A percentile compares a stretch with the other conserved stretches of the same genome.
Evolutionary conservation across 2,113 vertebrate genomes (phyloP).

Genomic region (Takifugu bimaculatus): DNA sequence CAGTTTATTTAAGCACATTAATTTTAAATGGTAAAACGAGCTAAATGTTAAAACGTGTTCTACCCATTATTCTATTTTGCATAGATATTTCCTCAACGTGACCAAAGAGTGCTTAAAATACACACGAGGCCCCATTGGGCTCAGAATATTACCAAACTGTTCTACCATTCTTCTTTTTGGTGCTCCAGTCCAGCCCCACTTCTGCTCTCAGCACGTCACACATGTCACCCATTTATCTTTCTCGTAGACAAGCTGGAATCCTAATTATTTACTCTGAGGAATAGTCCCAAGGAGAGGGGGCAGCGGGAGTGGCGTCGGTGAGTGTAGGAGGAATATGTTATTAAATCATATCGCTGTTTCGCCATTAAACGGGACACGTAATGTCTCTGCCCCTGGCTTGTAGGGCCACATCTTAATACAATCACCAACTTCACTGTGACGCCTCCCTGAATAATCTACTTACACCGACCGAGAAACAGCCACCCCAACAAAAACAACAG

Average conservation of each 20-base stretch:
- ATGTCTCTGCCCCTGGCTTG: constrained; percentile 71
- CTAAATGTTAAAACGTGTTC: background rate
- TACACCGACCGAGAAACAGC: constrained; percentile 44
- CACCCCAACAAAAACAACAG: constrained; percentile 58
- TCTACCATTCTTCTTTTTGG: background rate
- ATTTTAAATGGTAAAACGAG: background rate
- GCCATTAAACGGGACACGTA: constrained; percentile 76
- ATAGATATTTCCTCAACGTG: background rate
- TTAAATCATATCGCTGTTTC: constrained; percentile 81
- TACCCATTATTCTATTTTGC: too few relatives aligned
- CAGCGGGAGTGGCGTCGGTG: constrained; percentile 26
- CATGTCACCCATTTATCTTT: constrained; percentile 93
- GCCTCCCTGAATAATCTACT: constrained; percentile 69
- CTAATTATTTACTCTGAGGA: constrained; percentile 89
- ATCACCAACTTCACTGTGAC: constrained; percentile 74
- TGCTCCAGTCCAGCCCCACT: constrained; percentile 47
- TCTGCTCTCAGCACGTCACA: constrained; percentile 84
- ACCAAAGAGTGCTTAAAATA: too few relatives aligned
- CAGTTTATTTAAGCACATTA: background rate
- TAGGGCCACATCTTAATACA: constrained; percentile 70
- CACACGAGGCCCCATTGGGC: too few relatives aligned
- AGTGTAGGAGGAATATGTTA: constrained; percentile 82
- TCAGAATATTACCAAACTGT: background rate
- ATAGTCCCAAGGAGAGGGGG: constrained; percentile 60
- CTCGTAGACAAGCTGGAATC: constrained; percentile 81